These are phyloP conservation scores for Brachyopa scutellaris DNA, from an alignment of 2,888 invertebrate species.

Conservation along the genomic window DNA sequence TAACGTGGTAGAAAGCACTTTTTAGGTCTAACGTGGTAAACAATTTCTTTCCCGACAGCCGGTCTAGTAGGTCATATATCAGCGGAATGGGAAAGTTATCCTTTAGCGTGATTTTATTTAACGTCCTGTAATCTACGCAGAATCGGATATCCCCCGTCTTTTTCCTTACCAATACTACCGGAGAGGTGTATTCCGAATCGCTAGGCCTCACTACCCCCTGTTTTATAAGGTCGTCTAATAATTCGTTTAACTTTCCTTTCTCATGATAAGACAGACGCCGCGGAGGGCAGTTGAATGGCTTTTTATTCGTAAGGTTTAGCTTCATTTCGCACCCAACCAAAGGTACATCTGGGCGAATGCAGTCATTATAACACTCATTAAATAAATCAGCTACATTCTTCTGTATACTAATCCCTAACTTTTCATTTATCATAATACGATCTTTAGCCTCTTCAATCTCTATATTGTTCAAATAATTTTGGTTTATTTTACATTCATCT, in stretches of 20 bases:
- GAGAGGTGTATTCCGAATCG: background rate
- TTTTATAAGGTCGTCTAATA: background rate
- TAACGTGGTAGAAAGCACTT: too few relatives aligned
- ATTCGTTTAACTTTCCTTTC: background rate
- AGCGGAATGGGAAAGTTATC: background rate
- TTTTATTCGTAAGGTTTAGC: background rate
- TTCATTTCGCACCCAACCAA: background rate
- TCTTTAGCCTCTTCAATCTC: background rate
- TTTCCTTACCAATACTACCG: background rate
- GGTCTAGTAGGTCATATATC: background rate
- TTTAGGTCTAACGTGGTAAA: too few relatives aligned
- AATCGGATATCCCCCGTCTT: background rate
- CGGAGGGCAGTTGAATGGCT: background rate
- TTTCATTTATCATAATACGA: background rate
- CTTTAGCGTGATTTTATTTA: background rate
- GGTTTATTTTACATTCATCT: constrained; percentile 1
- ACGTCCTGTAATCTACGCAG: background rate
- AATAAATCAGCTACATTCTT: background rate
- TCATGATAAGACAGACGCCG: constrained; percentile 2
- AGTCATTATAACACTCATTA: constrained; percentile 1
- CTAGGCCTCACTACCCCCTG: background rate
- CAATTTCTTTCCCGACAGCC: background rate
- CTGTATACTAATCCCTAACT: background rate
- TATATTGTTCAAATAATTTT: too few relatives aligned
- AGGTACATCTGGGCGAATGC: constrained; percentile 1